A percentile compares a stretch with the other conserved stretches of the same genome.
These are phyloP conservation scores for Ceraclea dissimilis DNA, from an alignment of 2,888 invertebrate genomes.

Conservation along the genomic window DNA sequence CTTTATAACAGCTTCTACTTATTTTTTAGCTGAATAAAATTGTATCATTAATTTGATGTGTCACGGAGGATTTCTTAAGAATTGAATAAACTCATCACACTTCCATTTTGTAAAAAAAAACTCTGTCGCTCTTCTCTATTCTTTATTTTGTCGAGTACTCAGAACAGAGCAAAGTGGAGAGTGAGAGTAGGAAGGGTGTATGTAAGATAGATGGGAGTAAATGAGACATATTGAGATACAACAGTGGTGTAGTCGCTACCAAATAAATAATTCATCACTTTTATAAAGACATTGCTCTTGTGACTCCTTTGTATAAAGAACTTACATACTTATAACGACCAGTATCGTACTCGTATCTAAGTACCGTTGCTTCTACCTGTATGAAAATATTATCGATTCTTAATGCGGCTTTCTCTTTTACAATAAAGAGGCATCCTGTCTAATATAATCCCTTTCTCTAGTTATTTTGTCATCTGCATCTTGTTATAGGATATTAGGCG, in stretches of 20 bases:
- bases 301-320: neutral
- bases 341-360: no score
- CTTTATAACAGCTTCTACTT: neutral
- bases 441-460: no score
- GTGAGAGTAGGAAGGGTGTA: no score
- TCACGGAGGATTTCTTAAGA: slow-evolving; percentile 4
- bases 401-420: no score
- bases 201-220: neutral
- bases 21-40: neutral
- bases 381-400: no score
- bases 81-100: slow-evolving; percentile 7
- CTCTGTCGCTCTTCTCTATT: neutral
- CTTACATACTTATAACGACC: neutral
- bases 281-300: neutral
- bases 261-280: neutral
- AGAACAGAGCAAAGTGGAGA: neutral
- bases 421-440: no score
- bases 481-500: no score
- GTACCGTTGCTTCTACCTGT: no score
- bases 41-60: slow-evolving; percentile 1
- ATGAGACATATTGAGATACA: neutral
- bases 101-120: neutral
- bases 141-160: neutral
- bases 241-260: neutral
- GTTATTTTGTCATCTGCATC: no score